Percentiles rank a stretch among this genome's conserved stretches.
Evolutionary conservation across 92 coral and sea anemone species (phyloP).

Genomic region (Epizoanthus fatuus): DNA sequence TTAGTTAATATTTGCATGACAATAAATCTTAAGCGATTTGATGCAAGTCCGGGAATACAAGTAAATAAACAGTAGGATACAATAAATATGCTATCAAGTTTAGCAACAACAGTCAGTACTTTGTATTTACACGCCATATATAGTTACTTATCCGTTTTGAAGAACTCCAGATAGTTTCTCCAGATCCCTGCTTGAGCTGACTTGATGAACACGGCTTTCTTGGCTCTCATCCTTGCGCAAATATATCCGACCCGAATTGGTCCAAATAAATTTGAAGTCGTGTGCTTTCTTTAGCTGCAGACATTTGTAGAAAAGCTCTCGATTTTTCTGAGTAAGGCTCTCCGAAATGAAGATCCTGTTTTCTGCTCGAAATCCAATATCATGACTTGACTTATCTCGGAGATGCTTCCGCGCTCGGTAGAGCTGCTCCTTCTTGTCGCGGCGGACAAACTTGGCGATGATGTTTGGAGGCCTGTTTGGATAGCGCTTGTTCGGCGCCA

Average conservation of each 20-base stretch:
- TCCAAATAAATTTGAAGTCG: slow-evolving; percentile 30
- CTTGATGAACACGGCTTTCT: slow-evolving; percentile 45
- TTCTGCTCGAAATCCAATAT: slow-evolving; percentile 30
- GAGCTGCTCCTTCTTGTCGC: slow-evolving; percentile 36
- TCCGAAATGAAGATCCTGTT: slow-evolving; percentile 38
- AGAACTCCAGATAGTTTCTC: slow-evolving; percentile 55
- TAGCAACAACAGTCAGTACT: slow-evolving; percentile 31
- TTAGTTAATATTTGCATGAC: slow-evolving; percentile 30
- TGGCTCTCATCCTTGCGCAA: slow-evolving; percentile 45
- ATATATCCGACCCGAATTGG: slow-evolving; percentile 44
- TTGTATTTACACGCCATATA: slow-evolving; percentile 37
- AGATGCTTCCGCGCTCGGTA: slow-evolving; percentile 40
- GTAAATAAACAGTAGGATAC: slow-evolving; percentile 22
- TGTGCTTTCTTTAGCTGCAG: slow-evolving; percentile 23
- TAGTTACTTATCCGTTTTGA: slow-evolving; percentile 56
- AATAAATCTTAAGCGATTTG: slow-evolving; percentile 36
- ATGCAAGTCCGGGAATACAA: slow-evolving; percentile 24
- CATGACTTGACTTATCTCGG: slow-evolving; percentile 21
- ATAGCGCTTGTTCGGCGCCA: slow-evolving; percentile 45
- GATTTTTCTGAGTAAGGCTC: slow-evolving; percentile 35
- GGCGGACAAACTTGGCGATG: slow-evolving; percentile 16
- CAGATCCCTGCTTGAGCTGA: slow-evolving; percentile 58
- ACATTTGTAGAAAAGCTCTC: slow-evolving; percentile 39
- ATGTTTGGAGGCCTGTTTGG: slow-evolving; percentile 46
- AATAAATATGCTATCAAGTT: slow-evolving; percentile 20